A percentile compares a stretch with the other conserved stretches of the same genome.
Evolutionary conservation across 2,888 invertebrate genomes (phyloP).

Genomic region (Brachypterus glaber): DNA sequence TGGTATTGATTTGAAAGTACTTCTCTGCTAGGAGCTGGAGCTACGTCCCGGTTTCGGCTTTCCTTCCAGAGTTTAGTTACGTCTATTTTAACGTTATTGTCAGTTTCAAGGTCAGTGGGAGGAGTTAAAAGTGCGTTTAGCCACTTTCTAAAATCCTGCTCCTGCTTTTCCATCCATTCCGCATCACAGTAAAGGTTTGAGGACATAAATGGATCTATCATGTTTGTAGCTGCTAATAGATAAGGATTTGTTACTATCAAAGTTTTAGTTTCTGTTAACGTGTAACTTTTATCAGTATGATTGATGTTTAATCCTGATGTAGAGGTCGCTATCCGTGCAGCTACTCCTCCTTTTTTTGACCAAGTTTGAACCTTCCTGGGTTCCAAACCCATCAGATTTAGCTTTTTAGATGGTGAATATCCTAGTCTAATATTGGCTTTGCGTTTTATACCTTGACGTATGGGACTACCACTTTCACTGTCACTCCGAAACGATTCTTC

Average conservation of each 20-base stretch:
- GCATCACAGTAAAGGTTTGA: constrained; percentile 59
- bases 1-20: constrained; percentile 58
- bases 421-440: constrained; percentile 21
- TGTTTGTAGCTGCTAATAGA: constrained; percentile 25
- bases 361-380: constrained; percentile 17
- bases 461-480: constrained; percentile 24
- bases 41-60: constrained; percentile 54
- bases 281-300: constrained; percentile 7
- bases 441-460: constrained; percentile 17
- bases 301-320: constrained; percentile 23
- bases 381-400: too few relatives aligned
- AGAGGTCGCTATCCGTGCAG: constrained; percentile 20
- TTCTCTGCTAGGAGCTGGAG: constrained; percentile 61
- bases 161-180: constrained; percentile 58
- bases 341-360: constrained; percentile 22
- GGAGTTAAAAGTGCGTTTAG: constrained; percentile 67
- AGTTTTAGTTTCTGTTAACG: constrained; percentile 19
- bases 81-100: constrained; percentile 50
- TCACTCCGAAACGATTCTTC: constrained; percentile 40
- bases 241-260: constrained; percentile 28
- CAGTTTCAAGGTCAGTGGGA: constrained; percentile 59
- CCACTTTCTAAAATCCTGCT: constrained; percentile 67
- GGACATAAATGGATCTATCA: constrained; percentile 38
- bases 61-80: constrained; percentile 68
- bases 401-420: constrained; percentile 23